Conservation (phyloP, 2,113 vertebrate genomes). For the Channa maculata region DNA sequence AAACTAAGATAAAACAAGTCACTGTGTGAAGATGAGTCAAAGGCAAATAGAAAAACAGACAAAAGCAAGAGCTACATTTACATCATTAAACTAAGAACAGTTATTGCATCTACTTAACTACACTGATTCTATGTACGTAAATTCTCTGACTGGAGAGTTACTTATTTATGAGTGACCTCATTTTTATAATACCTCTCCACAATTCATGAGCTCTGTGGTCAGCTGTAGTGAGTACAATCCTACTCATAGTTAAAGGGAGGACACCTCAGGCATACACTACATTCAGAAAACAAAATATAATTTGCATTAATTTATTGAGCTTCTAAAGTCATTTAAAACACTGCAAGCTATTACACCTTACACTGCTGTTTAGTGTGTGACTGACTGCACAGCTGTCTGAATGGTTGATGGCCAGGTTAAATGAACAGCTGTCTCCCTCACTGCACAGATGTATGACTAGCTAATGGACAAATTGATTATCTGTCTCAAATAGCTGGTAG, state of each 20-base stretch:
- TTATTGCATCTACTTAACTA: not conserved
- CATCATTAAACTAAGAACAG: not conserved
- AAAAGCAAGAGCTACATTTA: not conserved
- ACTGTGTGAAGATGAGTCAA: constrained; percentile 9
- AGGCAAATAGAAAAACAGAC: constrained; percentile 13
- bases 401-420: constrained; percentile 24
- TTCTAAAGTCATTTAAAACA: not conserved
- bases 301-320: not conserved
- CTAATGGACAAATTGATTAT: constrained; percentile 50
- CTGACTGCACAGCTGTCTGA: constrained; percentile 45
- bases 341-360: not conserved
- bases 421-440: constrained; percentile 56
- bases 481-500: constrained; percentile 39
- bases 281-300: not conserved
- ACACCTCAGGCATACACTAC: not conserved
- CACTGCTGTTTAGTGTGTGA: constrained; percentile 6
- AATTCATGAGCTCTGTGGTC: not conserved
- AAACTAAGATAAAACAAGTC: constrained; percentile 36
- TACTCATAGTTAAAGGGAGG: no score
- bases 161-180: not conserved
- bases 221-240: no score
- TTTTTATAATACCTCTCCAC: not conserved
- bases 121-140: not conserved
- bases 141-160: not conserved
- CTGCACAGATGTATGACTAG: constrained; percentile 59